Percentiles rank a stretch among this genome's conserved stretches.
Evolutionary conservation across 2,113 vertebrate genomes (phyloP).

Genomic region (Carettochelys insculpta): DNA sequence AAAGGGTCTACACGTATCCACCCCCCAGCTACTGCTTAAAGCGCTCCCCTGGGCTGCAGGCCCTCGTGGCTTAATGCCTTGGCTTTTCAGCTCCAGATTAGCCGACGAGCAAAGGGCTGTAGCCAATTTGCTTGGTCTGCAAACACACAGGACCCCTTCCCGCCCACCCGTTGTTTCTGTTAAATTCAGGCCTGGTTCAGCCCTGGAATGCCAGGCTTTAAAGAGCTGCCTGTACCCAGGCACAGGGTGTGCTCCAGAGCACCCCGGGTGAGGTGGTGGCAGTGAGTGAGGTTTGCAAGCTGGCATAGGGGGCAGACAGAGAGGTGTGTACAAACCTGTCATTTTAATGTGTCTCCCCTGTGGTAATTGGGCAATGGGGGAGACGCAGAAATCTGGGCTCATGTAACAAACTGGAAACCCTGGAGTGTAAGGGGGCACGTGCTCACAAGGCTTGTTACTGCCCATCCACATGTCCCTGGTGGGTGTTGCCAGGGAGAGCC

Average conservation of each 20-base stretch:
- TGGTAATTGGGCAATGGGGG: neutral
- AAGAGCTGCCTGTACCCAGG: neutral
- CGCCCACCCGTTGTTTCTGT: accelerated
- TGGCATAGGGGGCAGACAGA: neutral
- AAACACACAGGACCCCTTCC: neutral
- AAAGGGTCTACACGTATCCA: neutral
- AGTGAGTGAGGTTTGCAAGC: neutral
- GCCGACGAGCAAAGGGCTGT: neutral
- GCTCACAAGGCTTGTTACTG: neutral
- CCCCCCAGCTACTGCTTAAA: neutral
- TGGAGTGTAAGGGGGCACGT: accelerated
- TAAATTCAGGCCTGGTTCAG: neutral
- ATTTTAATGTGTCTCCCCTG: neutral
- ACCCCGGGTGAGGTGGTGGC: accelerated
- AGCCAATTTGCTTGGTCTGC: neutral
- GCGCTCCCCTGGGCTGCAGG: neutral
- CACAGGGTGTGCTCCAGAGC: neutral
- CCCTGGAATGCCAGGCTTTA: accelerated
- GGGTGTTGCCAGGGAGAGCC: constrained; percentile 24
- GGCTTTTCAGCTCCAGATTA: neutral
- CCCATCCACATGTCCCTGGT: neutral
- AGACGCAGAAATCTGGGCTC: too few species aligned
- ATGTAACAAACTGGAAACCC: neutral
- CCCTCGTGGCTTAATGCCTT: neutral
- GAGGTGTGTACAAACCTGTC: neutral